phyloP scores from a whole-genome alignment of 2,113 vertebrate species.

The Cricetomys ansorgei region DNA sequence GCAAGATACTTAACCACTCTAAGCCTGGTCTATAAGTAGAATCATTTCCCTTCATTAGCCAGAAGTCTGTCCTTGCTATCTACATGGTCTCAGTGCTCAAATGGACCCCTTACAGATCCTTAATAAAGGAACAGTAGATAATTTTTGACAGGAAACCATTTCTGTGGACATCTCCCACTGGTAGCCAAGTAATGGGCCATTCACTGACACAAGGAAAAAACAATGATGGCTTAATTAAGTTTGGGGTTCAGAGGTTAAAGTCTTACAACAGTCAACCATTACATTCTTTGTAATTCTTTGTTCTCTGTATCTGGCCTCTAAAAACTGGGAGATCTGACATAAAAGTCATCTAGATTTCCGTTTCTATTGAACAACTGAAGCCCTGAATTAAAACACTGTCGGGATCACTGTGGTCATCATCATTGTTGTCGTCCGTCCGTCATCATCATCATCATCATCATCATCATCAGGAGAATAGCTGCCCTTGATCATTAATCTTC shows the following conservation, averaged over 20 bases:
- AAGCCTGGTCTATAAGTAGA: background rate
- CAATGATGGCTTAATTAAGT: slow-evolving; percentile 9
- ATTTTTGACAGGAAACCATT: slow-evolving; percentile 21
- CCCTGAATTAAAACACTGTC: background rate
- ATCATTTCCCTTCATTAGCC: background rate
- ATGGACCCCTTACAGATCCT: background rate
- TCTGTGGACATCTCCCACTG: background rate
- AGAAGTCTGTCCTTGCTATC: background rate
- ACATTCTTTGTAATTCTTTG: slow-evolving; percentile 32
- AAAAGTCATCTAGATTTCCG: background rate
- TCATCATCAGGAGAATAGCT: background rate
- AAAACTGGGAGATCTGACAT: background rate
- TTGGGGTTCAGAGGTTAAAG: slow-evolving; percentile 15
- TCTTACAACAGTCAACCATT: background rate
- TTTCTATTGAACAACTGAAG: slow-evolving; percentile 21
- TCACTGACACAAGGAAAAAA: slow-evolving; percentile 15
- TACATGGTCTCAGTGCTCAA: background rate
- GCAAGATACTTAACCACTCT: background rate
- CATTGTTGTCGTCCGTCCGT: too few relatives aligned
- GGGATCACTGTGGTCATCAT: background rate
- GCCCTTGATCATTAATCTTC: background rate
- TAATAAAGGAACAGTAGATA: background rate
- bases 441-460: background rate
- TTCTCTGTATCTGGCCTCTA: background rate
- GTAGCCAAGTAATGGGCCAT: slow-evolving; percentile 1